Evolutionary conservation across 2,888 invertebrate genomes (phyloP).

Genomic region (Scelioninae gen. 2): DNA sequence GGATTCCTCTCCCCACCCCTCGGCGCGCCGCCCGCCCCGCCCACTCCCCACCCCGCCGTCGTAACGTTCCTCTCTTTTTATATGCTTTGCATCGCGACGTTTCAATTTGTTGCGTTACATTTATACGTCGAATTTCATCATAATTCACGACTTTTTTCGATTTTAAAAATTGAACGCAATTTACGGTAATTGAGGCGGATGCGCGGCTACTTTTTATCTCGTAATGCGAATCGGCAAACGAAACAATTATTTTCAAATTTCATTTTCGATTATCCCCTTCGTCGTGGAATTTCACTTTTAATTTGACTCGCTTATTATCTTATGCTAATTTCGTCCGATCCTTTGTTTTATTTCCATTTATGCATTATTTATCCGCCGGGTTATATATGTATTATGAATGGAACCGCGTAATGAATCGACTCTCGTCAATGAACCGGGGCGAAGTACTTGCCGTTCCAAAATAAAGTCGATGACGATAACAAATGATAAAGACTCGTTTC

Average conservation of each 20-base stretch:
- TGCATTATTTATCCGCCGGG: no score
- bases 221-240: constrained; percentile 30
- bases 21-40: no score
- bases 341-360: constrained; percentile 19
- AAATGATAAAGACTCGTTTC: no score
- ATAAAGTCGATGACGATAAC: no score
- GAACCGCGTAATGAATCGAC: no score
- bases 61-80: constrained; percentile 11
- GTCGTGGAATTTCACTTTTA: constrained; percentile 33
- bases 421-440: no score
- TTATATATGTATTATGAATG: no score
- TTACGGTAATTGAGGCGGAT: constrained; percentile 43
- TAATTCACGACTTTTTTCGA: constrained; percentile 24
- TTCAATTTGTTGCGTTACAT: constrained; percentile 35
- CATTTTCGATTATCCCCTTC: constrained; percentile 44
- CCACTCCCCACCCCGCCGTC: no score
- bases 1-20: no score
- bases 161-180: constrained; percentile 37
- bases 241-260: constrained; percentile 49
- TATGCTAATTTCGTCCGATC: constrained; percentile 17
- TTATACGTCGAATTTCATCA: constrained; percentile 28
- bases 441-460: no score
- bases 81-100: constrained; percentile 12
- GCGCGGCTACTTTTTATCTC: constrained; percentile 37
- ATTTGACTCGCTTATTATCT: constrained; percentile 41